These are phyloP conservation scores for Ecliptopera silaceata DNA, from an alignment of 2,888 invertebrate genomes.

Conservation along the genomic window DNA sequence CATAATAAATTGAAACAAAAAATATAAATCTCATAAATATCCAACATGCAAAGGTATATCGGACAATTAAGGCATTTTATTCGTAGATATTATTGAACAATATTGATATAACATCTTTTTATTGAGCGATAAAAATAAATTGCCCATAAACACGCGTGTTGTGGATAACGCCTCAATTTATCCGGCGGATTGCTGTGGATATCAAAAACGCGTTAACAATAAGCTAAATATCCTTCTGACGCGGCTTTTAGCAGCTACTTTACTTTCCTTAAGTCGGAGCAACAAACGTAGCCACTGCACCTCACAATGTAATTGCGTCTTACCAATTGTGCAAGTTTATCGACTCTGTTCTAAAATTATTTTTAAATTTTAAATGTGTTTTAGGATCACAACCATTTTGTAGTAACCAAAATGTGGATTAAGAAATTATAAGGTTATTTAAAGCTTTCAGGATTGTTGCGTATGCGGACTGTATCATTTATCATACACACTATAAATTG, in stretches of 20 bases:
- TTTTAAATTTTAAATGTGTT: no score
- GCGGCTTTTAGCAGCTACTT: conserved; percentile 10
- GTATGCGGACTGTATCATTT: no score
- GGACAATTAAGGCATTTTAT: conserved; percentile 7
- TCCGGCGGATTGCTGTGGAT: conserved; percentile 27
- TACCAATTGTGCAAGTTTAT: no score
- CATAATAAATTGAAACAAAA: neutral
- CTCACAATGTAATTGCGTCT: no score
- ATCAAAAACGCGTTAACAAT: conserved; percentile 30
- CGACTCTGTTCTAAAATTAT: no score
- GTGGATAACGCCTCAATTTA: conserved; percentile 24
- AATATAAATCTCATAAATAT: conserved; percentile 4
- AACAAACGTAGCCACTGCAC: neutral
- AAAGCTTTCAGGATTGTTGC: no score
- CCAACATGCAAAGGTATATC: conserved; percentile 4
- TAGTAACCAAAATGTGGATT: no score
- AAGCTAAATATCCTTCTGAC: conserved; percentile 8
- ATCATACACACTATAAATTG: no score
- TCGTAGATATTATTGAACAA: conserved; percentile 17
- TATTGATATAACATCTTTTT: conserved; percentile 32
- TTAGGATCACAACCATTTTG: no score
- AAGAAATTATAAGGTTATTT: no score
- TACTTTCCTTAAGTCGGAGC: neutral
- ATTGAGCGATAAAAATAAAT: conserved; percentile 35
- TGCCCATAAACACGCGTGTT: conserved; percentile 29